A percentile compares a stretch with the other conserved stretches of the same genome.
Conservation (phyloP, 2,113 vertebrate species). For the Penelope pileata region DNA sequence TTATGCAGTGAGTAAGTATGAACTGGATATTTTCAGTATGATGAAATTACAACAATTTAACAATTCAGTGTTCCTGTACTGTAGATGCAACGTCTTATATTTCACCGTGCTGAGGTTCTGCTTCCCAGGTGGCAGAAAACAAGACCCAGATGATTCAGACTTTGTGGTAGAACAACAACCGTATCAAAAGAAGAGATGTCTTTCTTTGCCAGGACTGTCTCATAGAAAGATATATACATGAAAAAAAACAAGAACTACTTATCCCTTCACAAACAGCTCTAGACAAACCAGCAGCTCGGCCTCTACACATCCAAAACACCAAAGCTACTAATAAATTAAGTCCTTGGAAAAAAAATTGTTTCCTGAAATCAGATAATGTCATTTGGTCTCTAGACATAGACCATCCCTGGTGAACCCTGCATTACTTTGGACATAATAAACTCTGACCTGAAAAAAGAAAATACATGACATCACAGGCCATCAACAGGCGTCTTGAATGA, state of each 20-base stretch:
- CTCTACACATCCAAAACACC: neutral
- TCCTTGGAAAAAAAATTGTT: neutral
- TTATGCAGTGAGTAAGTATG: neutral
- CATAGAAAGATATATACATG: neutral
- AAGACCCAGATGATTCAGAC: neutral
- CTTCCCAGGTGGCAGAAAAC: neutral
- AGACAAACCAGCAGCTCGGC: neutral
- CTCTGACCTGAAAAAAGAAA: neutral
- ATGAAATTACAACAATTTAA: neutral
- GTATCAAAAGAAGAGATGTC: neutral
- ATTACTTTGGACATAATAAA: neutral
- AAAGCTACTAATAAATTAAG: neutral
- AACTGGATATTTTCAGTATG: neutral
- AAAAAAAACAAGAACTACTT: neutral
- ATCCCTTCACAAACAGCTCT: neutral
- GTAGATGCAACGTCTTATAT: neutral
- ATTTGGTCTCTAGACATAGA: neutral
- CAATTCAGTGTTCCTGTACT: neutral
- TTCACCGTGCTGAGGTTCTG: neutral
- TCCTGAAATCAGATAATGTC: neutral
- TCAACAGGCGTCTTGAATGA: neutral
- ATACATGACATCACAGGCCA: neutral
- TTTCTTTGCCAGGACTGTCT: neutral
- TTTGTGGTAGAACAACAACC: neutral
- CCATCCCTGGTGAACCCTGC: neutral